A percentile compares a stretch with the other conserved stretches of the same genome.
These are phyloP conservation scores for Spodoptera littoralis DNA, from an alignment of 2,888 invertebrate species.

Conservation along the genomic window DNA sequence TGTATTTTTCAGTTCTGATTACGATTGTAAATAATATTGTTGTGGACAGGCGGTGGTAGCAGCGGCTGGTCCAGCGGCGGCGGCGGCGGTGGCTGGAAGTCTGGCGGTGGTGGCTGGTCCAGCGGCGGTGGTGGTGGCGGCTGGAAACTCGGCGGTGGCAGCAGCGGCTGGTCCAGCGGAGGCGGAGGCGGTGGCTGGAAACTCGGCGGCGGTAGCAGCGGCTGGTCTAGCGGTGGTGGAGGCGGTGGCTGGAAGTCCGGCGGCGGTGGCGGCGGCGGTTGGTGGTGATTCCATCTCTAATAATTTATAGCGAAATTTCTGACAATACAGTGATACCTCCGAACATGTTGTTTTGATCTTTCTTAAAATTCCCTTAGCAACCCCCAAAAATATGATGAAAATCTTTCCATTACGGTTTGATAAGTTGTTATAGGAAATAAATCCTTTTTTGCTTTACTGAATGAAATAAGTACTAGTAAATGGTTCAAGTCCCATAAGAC, in stretches of 20 bases:
- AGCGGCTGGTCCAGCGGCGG: conserved; percentile 63
- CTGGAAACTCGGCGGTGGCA: conserved; percentile 27
- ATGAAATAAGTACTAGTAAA: too few relatives aligned
- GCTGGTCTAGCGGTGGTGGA: conserved; percentile 45
- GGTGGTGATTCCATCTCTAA: conserved; percentile 72
- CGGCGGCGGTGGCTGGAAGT: conserved; percentile 47
- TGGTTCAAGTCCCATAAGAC: too few relatives aligned
- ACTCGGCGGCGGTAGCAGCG: conserved; percentile 63
- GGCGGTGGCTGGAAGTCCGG: conserved; percentile 56
- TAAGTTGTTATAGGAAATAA: too few relatives aligned
- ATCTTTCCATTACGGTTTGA: too few relatives aligned
- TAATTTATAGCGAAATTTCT: conserved; percentile 64
- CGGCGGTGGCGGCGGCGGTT: conserved; percentile 48
- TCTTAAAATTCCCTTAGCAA: background rate
- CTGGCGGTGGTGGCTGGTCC: conserved; percentile 53
- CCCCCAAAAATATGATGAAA: too few relatives aligned
- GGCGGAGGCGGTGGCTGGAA: conserved; percentile 68
- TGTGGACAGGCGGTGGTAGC: conserved; percentile 21
- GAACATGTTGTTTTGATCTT: conserved; percentile 51
- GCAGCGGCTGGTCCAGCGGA: conserved; percentile 52
- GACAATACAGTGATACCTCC: conserved; percentile 78
- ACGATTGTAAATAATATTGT: background rate
- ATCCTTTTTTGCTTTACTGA: too few relatives aligned
- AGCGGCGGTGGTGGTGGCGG: conserved; percentile 66
- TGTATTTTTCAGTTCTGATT: too few relatives aligned